Conservation (phyloP, 2,797 vertebrate genomes). For the Morelia viridis region DNA sequence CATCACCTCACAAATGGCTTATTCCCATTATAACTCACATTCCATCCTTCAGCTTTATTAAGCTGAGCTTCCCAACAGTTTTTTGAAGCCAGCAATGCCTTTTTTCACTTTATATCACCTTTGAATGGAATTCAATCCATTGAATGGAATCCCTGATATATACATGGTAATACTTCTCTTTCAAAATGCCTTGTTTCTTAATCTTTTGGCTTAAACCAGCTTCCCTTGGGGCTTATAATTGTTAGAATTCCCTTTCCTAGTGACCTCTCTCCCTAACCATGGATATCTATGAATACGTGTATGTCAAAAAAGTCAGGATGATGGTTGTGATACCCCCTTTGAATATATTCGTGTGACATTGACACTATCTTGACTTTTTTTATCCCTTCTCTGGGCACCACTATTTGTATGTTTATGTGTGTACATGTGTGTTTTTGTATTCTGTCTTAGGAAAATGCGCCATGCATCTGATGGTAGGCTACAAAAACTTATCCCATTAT, state of each 20-base stretch:
- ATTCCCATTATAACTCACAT: neutral
- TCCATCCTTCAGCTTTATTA: neutral
- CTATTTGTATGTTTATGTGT: neutral
- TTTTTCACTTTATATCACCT: neutral
- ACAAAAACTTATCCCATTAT: neutral
- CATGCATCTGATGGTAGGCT: neutral
- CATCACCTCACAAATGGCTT: neutral
- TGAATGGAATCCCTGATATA: neutral
- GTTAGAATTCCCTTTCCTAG: neutral
- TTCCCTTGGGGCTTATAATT: neutral
- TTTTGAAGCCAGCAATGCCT: neutral
- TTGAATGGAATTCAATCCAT: neutral
- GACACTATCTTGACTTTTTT: neutral
- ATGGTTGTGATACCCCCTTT: neutral
- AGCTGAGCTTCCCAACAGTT: neutral
- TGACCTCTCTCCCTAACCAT: neutral
- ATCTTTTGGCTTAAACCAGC: neutral
- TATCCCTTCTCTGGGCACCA: neutral
- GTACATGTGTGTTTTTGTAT: neutral
- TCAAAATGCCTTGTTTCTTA: neutral
- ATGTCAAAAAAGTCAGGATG: neutral
- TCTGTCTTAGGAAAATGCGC: neutral
- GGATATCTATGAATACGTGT: neutral
- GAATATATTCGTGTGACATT: neutral
- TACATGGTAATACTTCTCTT: neutral